A percentile compares a stretch with the other conserved stretches of the same genome.
phyloP scores from a whole-genome alignment of 2,888 invertebrate genomes.

The Parnassius mnemosyne region DNA sequence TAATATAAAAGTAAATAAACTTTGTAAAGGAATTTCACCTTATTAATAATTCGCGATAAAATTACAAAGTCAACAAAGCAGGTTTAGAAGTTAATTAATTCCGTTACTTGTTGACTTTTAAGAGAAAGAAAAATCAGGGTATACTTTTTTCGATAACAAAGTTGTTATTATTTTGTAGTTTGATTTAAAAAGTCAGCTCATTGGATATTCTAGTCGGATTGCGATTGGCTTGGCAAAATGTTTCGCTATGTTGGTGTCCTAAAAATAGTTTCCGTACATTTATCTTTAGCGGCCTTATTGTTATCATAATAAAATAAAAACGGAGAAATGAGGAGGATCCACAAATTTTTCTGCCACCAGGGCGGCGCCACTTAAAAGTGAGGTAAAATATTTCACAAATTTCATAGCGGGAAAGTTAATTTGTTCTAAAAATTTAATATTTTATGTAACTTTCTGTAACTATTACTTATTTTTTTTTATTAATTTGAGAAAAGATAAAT shows the following conservation, averaged over 20 bases:
- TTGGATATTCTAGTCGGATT: slow-evolving; percentile 1
- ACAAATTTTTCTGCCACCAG: too few relatives aligned
- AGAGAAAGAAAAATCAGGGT: neutral
- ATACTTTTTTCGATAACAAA: slow-evolving; percentile 4
- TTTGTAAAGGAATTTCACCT: neutral
- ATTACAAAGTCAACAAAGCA: slow-evolving; percentile 1
- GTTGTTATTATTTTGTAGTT: neutral
- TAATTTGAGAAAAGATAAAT: too few relatives aligned
- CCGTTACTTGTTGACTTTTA: slow-evolving; percentile 9
- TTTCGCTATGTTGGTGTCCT: neutral
- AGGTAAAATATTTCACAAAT: too few relatives aligned
- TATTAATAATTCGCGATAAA: neutral
- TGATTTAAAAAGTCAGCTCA: slow-evolving; percentile 2
- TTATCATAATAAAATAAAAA: slow-evolving; percentile 2
- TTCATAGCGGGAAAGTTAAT: too few relatives aligned
- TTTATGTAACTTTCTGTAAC: too few relatives aligned
- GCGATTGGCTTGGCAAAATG: neutral
- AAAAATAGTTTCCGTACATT: slow-evolving; percentile 10
- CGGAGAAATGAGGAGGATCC: too few relatives aligned
- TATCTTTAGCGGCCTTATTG: slow-evolving; percentile 6
- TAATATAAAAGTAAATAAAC: neutral
- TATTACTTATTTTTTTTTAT: too few relatives aligned
- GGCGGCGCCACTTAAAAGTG: too few relatives aligned
- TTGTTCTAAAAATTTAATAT: too few relatives aligned
- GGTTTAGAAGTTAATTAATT: slow-evolving; percentile 3